Base-by-base conservation (phyloP, 2,888 invertebrate species). In the Furcula furcula region DNA sequence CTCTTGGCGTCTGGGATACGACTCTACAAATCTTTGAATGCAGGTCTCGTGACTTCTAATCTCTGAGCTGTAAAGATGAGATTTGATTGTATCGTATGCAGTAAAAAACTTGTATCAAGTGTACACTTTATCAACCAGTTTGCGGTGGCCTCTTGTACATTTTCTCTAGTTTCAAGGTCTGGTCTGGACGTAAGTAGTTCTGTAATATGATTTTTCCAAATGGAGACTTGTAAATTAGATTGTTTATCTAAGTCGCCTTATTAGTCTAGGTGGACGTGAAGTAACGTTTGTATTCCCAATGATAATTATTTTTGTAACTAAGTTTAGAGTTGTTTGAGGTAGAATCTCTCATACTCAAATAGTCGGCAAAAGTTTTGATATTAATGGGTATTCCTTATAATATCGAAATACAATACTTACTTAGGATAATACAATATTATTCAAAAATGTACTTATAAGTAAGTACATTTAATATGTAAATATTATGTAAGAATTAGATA, bases 101-200 rank as follows among this genome's bases (percentile, higher is more conserved):
- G 3, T 3, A 7, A 6, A 34, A 36, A 25, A 3, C 38, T 65
- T 60, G 71, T 58, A 47, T 62, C 71, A 55, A 70, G 57, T 64
- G 62, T 60, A 57, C 56, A 43, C 60, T 61, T 62, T 62, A 56
- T 61, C 58, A 65, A 65, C 65, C 73, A 75, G 71, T 67, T 60
- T 48, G 48, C 48, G 38, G 48, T 64, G 76, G 64, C 61, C 72
- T 62, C 64, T 63, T 55, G 40, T 67, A 56, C 65, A 71, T 74
- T 73, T 72, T 66, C 65, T 71, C 67, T 70, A 72, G 68, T 68
- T 71, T 67, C 73, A 74, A 75, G 76, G 72, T 67, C 66, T 48
- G 70, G 57, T 63, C 62, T 44, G 38, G 38, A 47, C 46, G 47
- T 48, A 47, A 58, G 55, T 65, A 59, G 59, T 47, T 59, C 58